phyloP scores from a whole-genome alignment of 2,113 vertebrate species.

The Solenodon paradoxus region DNA sequence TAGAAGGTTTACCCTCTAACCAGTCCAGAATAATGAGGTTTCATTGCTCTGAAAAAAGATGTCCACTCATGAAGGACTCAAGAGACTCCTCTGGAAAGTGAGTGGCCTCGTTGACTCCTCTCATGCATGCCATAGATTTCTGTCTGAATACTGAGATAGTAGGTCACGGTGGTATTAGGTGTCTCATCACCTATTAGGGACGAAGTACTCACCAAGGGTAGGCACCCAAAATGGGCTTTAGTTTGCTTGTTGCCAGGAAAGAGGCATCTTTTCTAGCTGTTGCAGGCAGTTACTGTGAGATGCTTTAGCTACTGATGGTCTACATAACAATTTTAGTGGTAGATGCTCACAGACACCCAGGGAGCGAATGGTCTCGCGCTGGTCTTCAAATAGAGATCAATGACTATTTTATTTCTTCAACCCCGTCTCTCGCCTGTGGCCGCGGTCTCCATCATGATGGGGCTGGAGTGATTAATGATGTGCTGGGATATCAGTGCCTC shows the following conservation, averaged over 20 bases:
- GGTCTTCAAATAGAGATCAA: conserved; percentile 73
- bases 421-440: conserved; percentile 51
- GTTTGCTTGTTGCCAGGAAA: background rate
- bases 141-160: background rate
- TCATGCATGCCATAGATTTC: background rate
- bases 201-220: background rate
- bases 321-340: background rate
- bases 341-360: background rate
- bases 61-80: background rate
- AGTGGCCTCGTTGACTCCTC: background rate
- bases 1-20: background rate
- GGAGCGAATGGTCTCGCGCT: background rate
- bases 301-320: background rate
- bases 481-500: conserved; percentile 73
- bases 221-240: background rate
- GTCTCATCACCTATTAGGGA: background rate
- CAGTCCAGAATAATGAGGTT: background rate
- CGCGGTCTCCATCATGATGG: conserved; percentile 66
- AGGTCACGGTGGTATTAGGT: background rate
- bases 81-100: background rate
- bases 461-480: conserved; percentile 79
- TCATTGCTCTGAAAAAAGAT: background rate
- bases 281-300: background rate
- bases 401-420: conserved; percentile 72
- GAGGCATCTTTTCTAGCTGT: background rate